phyloP scores from a whole-genome alignment of 2,888 invertebrate genomes.

The Crocallis elinguaria region DNA sequence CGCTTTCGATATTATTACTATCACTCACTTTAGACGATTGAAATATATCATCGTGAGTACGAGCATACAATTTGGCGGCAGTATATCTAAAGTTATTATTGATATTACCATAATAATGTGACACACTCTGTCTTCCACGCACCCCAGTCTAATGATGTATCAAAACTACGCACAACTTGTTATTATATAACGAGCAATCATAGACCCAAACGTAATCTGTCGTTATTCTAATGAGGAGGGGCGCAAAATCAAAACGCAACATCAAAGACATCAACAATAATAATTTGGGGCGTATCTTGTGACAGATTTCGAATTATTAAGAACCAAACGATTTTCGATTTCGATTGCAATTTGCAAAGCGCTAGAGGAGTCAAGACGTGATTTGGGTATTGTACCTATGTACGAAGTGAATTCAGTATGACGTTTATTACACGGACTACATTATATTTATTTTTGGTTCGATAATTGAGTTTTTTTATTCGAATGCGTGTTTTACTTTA shows the following conservation, averaged over 20 bases:
- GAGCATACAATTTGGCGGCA: no score
- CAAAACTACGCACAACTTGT: constrained; percentile 10
- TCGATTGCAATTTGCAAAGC: constrained; percentile 45
- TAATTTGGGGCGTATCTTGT: no score
- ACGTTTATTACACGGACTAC: no score
- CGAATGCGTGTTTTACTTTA: no score
- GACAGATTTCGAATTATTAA: constrained; percentile 65
- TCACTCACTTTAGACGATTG: no score
- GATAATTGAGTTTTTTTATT: no score
- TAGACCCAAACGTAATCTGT: constrained; percentile 22
- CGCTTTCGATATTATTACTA: no score
- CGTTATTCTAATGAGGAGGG: constrained; percentile 30
- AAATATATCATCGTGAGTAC: no score
- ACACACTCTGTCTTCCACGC: constrained; percentile 1
- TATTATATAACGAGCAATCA: constrained; percentile 23
- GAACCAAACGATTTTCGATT: constrained; percentile 66
- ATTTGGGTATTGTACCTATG: constrained; percentile 20
- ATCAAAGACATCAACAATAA: constrained; percentile 34
- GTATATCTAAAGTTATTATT: neutral
- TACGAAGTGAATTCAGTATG: no score
- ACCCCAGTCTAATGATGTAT: constrained; percentile 2
- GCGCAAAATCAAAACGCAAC: constrained; percentile 28
- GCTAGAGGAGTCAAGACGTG: constrained; percentile 30
- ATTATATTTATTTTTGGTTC: no score
- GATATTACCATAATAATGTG: neutral